Conservation (phyloP, 2,797 vertebrate genomes). For the Catharus ustulatus region DNA sequence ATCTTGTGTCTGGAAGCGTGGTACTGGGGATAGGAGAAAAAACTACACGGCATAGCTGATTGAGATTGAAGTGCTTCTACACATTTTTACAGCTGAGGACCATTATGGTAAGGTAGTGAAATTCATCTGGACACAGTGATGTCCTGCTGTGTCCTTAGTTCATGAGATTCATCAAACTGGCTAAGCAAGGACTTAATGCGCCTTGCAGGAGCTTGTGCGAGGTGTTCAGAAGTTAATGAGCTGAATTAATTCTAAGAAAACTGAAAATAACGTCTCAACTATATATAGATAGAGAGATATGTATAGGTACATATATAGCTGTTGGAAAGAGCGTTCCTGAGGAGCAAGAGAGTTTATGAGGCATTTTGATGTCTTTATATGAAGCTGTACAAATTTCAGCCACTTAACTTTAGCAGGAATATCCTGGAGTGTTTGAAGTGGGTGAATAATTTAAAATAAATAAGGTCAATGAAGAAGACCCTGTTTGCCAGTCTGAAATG, state of each 20-base stretch:
- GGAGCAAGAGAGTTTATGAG: conserved; percentile 57
- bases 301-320: neutral
- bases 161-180: neutral
- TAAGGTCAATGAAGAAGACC: conserved; percentile 32
- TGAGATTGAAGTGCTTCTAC: neutral
- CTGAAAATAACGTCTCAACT: conserved; percentile 40
- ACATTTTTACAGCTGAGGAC: neutral
- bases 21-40: neutral
- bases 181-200: neutral
- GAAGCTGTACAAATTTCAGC: conserved; percentile 44
- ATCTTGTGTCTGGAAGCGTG: neutral
- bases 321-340: conserved; percentile 12
- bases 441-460: conserved; percentile 53
- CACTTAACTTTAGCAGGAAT: conserved; percentile 15
- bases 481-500: conserved; percentile 6
- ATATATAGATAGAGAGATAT: neutral
- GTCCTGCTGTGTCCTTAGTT: conserved; percentile 1
- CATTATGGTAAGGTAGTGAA: neutral
- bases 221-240: conserved; percentile 57
- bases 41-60: neutral
- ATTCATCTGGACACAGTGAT: neutral
- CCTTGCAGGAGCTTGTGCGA: conserved; percentile 27
- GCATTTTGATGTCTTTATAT: conserved; percentile 52
- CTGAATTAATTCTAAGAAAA: conserved; percentile 59
- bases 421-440: conserved; percentile 20